These are phyloP conservation scores for Hylaeus anthracinus DNA, from an alignment of 1,140 invertebrate species.

Conservation along the genomic window DNA sequence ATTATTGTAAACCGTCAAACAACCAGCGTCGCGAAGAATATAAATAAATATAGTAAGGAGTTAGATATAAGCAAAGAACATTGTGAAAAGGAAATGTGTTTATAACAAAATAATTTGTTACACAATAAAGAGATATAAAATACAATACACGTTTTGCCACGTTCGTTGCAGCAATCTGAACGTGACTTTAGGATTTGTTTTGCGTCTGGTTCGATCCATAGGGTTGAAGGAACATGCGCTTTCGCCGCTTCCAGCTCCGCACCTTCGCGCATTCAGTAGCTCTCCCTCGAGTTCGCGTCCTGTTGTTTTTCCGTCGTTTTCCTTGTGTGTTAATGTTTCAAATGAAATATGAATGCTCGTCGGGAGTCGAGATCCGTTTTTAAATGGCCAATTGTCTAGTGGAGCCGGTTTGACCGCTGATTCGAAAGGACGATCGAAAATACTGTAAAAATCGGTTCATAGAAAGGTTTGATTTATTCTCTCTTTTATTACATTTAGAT, in stretches of 20 bases:
- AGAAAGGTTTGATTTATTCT: background rate
- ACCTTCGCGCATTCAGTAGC: constrained; percentile 4
- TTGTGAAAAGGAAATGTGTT: too few relatives aligned
- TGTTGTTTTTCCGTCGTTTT: background rate
- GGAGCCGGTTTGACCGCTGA: background rate
- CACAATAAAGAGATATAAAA: too few relatives aligned
- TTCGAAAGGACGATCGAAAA: background rate
- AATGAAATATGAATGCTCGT: background rate
- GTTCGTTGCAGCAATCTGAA: background rate
- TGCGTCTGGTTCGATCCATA: constrained; percentile 32
- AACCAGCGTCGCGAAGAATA: too few relatives aligned
- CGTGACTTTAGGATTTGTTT: constrained; percentile 6
- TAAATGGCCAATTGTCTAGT: background rate
- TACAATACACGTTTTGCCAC: background rate
- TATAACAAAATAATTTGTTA: too few relatives aligned
- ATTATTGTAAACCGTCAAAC: too few relatives aligned
- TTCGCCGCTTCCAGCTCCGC: background rate
- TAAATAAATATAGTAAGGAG: too few relatives aligned
- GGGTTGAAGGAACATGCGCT: constrained; percentile 20
- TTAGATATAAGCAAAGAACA: too few relatives aligned
- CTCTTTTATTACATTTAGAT: background rate
- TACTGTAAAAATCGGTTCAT: background rate
- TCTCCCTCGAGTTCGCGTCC: background rate
- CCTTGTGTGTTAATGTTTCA: background rate
- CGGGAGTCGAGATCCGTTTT: background rate